Evolutionary conservation across 2,797 vertebrate species (phyloP).

Genomic region (Neosalanx taihuensis): DNA sequence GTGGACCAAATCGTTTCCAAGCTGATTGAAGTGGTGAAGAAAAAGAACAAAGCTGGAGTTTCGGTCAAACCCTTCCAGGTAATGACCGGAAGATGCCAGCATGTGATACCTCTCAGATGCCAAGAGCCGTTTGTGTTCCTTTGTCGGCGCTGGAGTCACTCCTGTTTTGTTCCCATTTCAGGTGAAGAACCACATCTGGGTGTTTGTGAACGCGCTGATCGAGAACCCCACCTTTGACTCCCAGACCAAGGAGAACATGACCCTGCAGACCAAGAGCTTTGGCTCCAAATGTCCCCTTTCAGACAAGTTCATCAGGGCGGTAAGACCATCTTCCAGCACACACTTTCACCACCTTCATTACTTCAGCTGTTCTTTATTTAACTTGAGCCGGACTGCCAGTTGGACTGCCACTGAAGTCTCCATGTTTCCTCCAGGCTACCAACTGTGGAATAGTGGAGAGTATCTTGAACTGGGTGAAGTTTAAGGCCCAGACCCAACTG

Average conservation of each 20-base stretch:
- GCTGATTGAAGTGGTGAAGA: slow-evolving; percentile 90
- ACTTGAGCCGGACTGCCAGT: background rate
- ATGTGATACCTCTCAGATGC: background rate
- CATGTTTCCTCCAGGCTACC: slow-evolving; percentile 72
- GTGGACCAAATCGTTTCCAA: slow-evolving; percentile 89
- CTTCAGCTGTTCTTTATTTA: background rate
- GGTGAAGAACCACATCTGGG: slow-evolving; percentile 94
- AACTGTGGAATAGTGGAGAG: slow-evolving; percentile 91
- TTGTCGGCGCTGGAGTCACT: background rate
- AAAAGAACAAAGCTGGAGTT: slow-evolving; percentile 91
- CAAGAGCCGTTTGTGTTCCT: background rate
- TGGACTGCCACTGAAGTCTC: background rate
- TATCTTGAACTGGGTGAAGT: slow-evolving; percentile 91
- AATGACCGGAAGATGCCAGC: slow-evolving; percentile 25
- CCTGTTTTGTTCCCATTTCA: slow-evolving; percentile 53
- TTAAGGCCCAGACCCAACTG: slow-evolving; percentile 88
- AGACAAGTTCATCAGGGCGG: slow-evolving; percentile 94
- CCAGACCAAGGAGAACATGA: slow-evolving; percentile 93
- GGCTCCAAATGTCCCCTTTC: slow-evolving; percentile 88
- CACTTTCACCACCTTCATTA: background rate
- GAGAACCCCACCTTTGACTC: slow-evolving; percentile 91
- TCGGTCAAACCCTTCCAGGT: slow-evolving; percentile 91
- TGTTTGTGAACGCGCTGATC: slow-evolving; percentile 89
- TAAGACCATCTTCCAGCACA: slow-evolving; percentile 64
- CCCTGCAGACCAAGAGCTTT: slow-evolving; percentile 87